Evolutionary conservation across 2,888 invertebrate species (phyloP).

Genomic region (Petrophora chlorosata): DNA sequence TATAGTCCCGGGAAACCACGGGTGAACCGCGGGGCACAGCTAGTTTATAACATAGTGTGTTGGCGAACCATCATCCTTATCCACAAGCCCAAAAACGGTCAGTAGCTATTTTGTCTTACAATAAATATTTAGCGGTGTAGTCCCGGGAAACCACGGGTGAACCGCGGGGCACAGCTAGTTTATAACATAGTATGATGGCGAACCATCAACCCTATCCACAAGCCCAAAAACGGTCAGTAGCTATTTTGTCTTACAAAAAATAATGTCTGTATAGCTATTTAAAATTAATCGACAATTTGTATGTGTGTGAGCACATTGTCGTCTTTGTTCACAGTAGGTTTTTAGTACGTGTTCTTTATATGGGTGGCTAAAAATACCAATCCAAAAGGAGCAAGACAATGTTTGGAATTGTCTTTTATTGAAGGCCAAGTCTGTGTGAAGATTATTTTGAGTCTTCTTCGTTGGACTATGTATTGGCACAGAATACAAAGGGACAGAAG

Average conservation of each 20-base stretch:
- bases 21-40: no score
- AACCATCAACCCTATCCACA: background rate
- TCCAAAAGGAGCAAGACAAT: slow-evolving; percentile 17
- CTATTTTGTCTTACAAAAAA: slow-evolving; percentile 3
- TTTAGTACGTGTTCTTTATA: slow-evolving; percentile 4
- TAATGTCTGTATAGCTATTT: slow-evolving; percentile 12
- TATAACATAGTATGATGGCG: no score
- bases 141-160: no score
- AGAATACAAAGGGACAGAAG: no score
- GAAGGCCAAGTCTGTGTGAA: slow-evolving; percentile 6
- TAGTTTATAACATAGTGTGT: no score
- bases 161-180: no score
- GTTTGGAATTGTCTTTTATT: slow-evolving; percentile 16
- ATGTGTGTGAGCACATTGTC: slow-evolving; percentile 21
- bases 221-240: background rate
- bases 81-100: no score
- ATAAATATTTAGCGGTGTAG: no score
- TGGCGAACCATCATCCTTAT: no score
- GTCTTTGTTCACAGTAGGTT: slow-evolving; percentile 21
- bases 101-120: no score
- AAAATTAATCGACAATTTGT: slow-evolving; percentile 26
- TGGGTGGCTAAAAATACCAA: slow-evolving; percentile 12
- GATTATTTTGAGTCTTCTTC: slow-evolving; percentile 1
- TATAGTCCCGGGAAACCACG: no score
- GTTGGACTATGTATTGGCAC: background rate